Conservation (phyloP, 2,888 invertebrate species). For the Phania funesta region DNA sequence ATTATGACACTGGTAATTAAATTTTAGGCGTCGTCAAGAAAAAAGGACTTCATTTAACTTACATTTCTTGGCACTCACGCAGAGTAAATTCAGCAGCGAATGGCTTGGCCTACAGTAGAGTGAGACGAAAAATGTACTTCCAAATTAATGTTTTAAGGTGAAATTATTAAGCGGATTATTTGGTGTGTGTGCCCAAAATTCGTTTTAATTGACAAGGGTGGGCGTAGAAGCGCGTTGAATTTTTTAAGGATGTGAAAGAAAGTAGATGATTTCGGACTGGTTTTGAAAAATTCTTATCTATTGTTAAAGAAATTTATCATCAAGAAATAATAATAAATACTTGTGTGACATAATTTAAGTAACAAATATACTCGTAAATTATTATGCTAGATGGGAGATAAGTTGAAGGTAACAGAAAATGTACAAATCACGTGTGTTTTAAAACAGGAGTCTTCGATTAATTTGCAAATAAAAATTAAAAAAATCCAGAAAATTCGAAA, state of each 20-base stretch:
- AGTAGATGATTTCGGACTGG: slow-evolving; percentile 46
- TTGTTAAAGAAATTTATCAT: slow-evolving; percentile 47
- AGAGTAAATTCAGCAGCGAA: neutral
- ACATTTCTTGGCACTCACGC: slow-evolving; percentile 33
- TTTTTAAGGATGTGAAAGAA: neutral
- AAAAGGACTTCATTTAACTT: slow-evolving; percentile 60
- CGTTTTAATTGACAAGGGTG: neutral
- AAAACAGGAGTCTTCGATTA: too few relatives aligned
- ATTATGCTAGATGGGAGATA: too few relatives aligned
- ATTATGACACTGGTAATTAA: slow-evolving; percentile 71
- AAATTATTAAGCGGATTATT: slow-evolving; percentile 61
- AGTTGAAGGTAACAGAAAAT: too few relatives aligned
- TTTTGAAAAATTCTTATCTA: slow-evolving; percentile 65
- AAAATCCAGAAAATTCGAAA: too few relatives aligned
- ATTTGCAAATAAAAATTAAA: too few relatives aligned
- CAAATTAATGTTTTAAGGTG: slow-evolving; percentile 52
- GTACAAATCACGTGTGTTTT: too few relatives aligned
- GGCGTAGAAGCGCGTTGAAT: neutral
- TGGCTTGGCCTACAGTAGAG: neutral
- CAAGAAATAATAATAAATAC: neutral
- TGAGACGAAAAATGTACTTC: slow-evolving; percentile 3
- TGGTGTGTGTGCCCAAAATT: slow-evolving; percentile 27
- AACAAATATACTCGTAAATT: too few relatives aligned
- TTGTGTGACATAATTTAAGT: neutral
- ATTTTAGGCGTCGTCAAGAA: slow-evolving; percentile 65